A percentile compares a stretch with the other conserved stretches of the same genome.
These are phyloP conservation scores for Leuctra nigra DNA, from an alignment of 2,888 invertebrate genomes.

Conservation along the genomic window DNA sequence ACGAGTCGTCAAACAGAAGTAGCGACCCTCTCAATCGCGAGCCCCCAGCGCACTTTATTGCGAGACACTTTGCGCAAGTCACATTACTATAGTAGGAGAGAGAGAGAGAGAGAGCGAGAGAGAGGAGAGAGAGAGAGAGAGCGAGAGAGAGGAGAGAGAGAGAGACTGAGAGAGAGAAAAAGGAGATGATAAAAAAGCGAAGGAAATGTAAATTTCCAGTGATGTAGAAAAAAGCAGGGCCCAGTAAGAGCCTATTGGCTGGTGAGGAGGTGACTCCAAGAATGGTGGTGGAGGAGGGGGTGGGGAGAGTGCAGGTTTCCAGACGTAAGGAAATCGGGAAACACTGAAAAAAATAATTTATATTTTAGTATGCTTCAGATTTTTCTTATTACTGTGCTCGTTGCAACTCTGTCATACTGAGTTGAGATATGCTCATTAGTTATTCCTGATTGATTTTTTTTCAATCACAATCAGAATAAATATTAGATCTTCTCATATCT, in stretches of 20 bases:
- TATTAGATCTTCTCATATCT: too few species aligned
- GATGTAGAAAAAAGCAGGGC: constrained; percentile 26
- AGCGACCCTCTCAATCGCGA: constrained; percentile 26
- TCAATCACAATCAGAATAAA: too few species aligned
- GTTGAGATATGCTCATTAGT: too few species aligned
- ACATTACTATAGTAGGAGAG: too few species aligned
- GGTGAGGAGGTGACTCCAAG: constrained; percentile 16
- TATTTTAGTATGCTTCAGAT: background rate
- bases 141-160: too few species aligned
- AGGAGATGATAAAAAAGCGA: constrained; percentile 23
- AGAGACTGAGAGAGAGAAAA: background rate
- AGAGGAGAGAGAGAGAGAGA: background rate
- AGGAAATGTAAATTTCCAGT: constrained; percentile 29
- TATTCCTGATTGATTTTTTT: too few species aligned
- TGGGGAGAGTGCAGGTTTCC: constrained; percentile 19
- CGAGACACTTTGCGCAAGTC: background rate
- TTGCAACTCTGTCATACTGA: too few species aligned
- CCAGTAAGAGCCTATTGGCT: constrained; percentile 26
- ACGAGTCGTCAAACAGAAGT: constrained; percentile 30
- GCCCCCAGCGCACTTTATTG: constrained; percentile 15
- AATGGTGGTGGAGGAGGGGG: constrained; percentile 13
- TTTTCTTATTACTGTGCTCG: too few species aligned
- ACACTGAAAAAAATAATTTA: constrained; percentile 26
- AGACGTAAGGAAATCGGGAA: constrained; percentile 18
- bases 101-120: background rate